Conservation (phyloP, 2,888 invertebrate species). For the Mythimna albipuncta region DNA sequence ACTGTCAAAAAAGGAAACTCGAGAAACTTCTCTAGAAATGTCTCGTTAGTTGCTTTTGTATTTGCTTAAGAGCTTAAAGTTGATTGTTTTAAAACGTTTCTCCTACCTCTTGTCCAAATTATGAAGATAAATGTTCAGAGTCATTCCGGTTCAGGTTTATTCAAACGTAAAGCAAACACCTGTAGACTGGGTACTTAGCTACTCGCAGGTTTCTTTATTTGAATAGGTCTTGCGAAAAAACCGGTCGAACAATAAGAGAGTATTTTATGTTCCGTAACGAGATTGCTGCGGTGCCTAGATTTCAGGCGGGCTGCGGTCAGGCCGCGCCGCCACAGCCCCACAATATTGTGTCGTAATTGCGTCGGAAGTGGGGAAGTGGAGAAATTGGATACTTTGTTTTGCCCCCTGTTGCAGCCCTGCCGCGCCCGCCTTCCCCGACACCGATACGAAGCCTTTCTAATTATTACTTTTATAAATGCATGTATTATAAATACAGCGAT, state of each 20-base stretch:
- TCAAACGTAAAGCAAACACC: constrained; percentile 67
- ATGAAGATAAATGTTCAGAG: constrained; percentile 51
- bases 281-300: constrained; percentile 84
- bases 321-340: constrained; percentile 78
- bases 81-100: constrained; percentile 43
- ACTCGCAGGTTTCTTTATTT: constrained; percentile 79
- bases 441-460: constrained; percentile 85
- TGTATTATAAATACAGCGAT: constrained; percentile 68
- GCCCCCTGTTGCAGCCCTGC: constrained; percentile 74
- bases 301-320: constrained; percentile 83
- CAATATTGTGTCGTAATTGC: constrained; percentile 86
- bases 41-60: constrained; percentile 32
- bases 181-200: constrained; percentile 61
- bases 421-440: constrained; percentile 67
- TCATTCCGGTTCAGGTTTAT: constrained; percentile 54
- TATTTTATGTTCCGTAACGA: constrained; percentile 86
- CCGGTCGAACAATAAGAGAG: constrained; percentile 80
- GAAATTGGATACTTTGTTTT: constrained; percentile 88
- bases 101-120: constrained; percentile 29
- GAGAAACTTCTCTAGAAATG: constrained; percentile 38
- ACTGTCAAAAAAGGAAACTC: constrained; percentile 42
- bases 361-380: constrained; percentile 87
- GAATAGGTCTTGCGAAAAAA: constrained; percentile 83
- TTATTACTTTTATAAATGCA: constrained; percentile 77
- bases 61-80: constrained; percentile 29